phyloP scores from a whole-genome alignment of 2,888 invertebrate genomes.

The Cosmopolites sordidus region DNA sequence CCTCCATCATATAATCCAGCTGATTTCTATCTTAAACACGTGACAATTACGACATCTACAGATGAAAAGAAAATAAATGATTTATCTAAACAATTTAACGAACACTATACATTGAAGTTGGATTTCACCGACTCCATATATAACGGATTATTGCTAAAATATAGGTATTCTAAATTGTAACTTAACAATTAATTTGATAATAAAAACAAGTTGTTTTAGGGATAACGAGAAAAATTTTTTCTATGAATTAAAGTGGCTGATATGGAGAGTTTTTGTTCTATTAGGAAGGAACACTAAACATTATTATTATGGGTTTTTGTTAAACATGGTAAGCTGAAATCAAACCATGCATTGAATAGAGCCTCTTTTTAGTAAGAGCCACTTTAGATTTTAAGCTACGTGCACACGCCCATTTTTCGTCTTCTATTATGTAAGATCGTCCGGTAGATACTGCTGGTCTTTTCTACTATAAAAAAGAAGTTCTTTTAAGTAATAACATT shows the following conservation, averaged over 20 bases:
- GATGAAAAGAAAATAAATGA: constrained; percentile 15
- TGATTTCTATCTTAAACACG: constrained; percentile 72
- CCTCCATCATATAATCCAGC: constrained; percentile 80
- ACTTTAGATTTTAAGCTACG: too few relatives aligned
- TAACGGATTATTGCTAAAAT: constrained; percentile 19
- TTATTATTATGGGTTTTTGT: constrained; percentile 57
- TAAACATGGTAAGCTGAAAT: constrained; percentile 60
- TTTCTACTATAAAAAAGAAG: too few relatives aligned
- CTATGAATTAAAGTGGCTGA: constrained; percentile 65
- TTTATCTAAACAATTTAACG: constrained; percentile 13
- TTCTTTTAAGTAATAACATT: too few relatives aligned
- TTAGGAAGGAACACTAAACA: constrained; percentile 62
- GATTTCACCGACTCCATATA: constrained; percentile 19
- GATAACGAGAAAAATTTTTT: constrained; percentile 54
- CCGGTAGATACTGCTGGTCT: too few relatives aligned
- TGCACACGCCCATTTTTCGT: too few relatives aligned
- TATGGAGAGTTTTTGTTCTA: constrained; percentile 64
- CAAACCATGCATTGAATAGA: too few relatives aligned
- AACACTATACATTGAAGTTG: constrained; percentile 14
- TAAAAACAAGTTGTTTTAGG: constrained; percentile 14
- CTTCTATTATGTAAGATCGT: too few relatives aligned
- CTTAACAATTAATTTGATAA: not conserved
- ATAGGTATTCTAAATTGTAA: too few relatives aligned
- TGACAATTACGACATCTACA: constrained; percentile 53
- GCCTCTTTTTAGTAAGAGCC: too few relatives aligned